Percentiles rank a stretch among this genome's conserved stretches.
phyloP scores from a whole-genome alignment of 2,888 invertebrate species.

The Harpagoxenus sublaevis region DNA sequence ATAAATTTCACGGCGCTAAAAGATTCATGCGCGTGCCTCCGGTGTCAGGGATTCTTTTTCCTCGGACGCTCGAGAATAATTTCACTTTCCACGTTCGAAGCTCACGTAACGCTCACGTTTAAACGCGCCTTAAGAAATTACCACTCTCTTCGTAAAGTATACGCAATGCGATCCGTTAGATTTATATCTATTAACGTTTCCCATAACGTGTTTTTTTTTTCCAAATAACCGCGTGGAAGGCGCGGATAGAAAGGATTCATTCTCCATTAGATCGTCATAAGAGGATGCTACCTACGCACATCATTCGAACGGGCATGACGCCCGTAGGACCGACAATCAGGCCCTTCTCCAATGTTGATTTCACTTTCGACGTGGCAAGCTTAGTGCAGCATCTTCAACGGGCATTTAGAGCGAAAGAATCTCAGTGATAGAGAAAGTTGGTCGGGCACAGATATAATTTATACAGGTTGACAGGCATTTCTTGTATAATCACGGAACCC shows the following conservation, averaged over 20 bases:
- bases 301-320: slow-evolving; percentile 12
- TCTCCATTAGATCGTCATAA: slow-evolving; percentile 31
- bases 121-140: not conserved
- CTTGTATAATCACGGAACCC: slow-evolving; percentile 41
- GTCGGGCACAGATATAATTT: slow-evolving; percentile 63
- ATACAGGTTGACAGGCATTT: slow-evolving; percentile 53
- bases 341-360: slow-evolving; percentile 7
- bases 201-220: not conserved
- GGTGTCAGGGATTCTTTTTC: slow-evolving; percentile 25
- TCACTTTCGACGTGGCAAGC: slow-evolving; percentile 50
- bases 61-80: slow-evolving; percentile 41
- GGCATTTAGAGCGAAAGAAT: slow-evolving; percentile 22
- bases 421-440: slow-evolving; percentile 42
- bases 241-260: slow-evolving; percentile 16
- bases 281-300: slow-evolving; percentile 45
- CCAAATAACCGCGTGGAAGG: slow-evolving; percentile 19
- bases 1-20: slow-evolving; percentile 70
- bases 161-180: slow-evolving; percentile 22
- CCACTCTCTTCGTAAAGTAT: slow-evolving; percentile 20
- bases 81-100: slow-evolving; percentile 36
- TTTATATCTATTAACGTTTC: slow-evolving; percentile 17
- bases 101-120: slow-evolving; percentile 27
- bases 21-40: slow-evolving; percentile 72
- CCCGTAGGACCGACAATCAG: not conserved
- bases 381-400: not conserved